Evolutionary conservation across 2,797 vertebrate species (phyloP).

Genomic region (Pipistrellus pipistrellus): DNA sequence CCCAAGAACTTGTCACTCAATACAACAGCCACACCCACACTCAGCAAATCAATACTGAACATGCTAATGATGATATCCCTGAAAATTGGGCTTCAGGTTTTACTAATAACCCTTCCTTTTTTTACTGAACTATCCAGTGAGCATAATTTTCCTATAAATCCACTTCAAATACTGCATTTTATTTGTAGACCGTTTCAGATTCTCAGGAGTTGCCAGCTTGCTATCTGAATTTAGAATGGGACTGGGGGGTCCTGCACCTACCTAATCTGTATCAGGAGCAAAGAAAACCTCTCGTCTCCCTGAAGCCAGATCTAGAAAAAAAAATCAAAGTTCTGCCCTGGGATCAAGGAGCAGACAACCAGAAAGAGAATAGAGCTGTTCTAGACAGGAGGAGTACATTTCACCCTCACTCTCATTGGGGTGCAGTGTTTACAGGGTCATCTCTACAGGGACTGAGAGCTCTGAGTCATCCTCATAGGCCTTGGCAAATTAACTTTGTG

Average conservation of each 20-base stretch:
- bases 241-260: too few relatives aligned
- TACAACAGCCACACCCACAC: not conserved
- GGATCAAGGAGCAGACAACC: not conserved
- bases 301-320: not conserved
- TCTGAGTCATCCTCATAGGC: not conserved
- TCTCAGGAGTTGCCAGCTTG: not conserved
- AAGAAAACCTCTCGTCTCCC: not conserved
- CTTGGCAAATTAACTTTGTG: not conserved
- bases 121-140: not conserved
- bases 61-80: too few relatives aligned
- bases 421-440: not conserved
- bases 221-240: not conserved
- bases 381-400: not conserved
- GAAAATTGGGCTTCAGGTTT: too few relatives aligned
- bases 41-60: not conserved
- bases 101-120: not conserved
- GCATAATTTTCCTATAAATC: not conserved
- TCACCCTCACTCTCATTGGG: not conserved
- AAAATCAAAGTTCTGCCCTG: not conserved
- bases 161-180: not conserved
- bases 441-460: not conserved
- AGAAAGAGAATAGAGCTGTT: not conserved
- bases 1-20: not conserved
- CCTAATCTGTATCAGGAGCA: not conserved
- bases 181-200: not conserved